Evolutionary conservation across 2,113 vertebrate species (phyloP).

Genomic region (Larimichthys crocea): DNA sequence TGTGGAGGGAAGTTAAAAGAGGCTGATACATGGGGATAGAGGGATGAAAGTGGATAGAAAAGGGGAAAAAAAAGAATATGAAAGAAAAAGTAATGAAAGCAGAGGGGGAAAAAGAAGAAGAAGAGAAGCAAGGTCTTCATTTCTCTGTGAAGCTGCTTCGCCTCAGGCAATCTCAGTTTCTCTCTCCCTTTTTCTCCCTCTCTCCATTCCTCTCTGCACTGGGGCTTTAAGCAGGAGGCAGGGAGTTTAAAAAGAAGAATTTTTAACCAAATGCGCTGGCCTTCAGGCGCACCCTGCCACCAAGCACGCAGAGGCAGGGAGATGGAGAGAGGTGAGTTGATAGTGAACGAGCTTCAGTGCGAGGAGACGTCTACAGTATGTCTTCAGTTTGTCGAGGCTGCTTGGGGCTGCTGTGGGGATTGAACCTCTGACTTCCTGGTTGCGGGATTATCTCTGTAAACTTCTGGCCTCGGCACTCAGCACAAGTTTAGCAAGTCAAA

Average conservation of each 20-base stretch:
- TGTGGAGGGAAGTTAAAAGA: background rate
- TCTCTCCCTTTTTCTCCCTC: conserved; percentile 7
- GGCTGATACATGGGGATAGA: conserved; percentile 22
- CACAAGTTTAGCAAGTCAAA: background rate
- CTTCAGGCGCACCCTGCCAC: conserved; percentile 62
- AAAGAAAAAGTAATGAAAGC: conserved; percentile 11
- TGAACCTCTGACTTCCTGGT: conserved; percentile 33
- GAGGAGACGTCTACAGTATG: conserved; percentile 18
- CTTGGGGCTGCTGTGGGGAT: conserved; percentile 16
- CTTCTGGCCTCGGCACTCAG: background rate
- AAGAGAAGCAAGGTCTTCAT: conserved; percentile 49
- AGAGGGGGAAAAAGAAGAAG: conserved; percentile 27
- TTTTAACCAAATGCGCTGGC: conserved; percentile 55
- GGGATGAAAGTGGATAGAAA: conserved; percentile 11
- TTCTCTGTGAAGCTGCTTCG: conserved; percentile 65
- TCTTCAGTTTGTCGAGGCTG: conserved; percentile 20
- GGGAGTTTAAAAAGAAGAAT: conserved; percentile 59
- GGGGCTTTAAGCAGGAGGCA: conserved; percentile 56
- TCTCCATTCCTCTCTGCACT: conserved; percentile 20
- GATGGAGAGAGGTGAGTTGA: conserved; percentile 38
- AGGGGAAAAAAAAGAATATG: background rate
- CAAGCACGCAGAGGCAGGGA: conserved; percentile 41
- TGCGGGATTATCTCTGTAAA: conserved; percentile 26
- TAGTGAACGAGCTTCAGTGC: conserved; percentile 27
- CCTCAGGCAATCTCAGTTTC: conserved; percentile 52